phyloP scores from a whole-genome alignment of 2,888 invertebrate species.

The Hymenopus coronatus region DNA sequence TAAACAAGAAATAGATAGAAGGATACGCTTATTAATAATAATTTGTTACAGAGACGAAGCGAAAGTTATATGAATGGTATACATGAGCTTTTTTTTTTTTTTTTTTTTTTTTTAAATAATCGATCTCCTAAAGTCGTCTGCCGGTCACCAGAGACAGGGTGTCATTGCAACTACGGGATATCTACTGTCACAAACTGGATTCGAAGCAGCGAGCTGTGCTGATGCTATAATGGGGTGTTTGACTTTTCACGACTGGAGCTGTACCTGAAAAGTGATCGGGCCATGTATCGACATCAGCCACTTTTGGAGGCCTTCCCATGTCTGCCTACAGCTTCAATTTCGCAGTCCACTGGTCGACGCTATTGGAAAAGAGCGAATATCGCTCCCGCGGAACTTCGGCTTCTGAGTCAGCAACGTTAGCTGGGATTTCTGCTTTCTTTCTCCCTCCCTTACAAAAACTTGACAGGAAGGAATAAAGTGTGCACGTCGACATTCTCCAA shows the following conservation, averaged over 20 bases:
- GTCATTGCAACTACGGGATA: no score
- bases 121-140: no score
- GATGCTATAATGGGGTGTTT: neutral
- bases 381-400: neutral
- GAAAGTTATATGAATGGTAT: no score
- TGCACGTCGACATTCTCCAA: no score
- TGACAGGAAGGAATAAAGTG: no score
- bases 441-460: no score
- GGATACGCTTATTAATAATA: no score
- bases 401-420: neutral
- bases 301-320: neutral
- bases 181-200: neutral
- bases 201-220: neutral
- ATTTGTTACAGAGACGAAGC: no score
- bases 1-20: no score
- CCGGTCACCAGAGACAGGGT: no score
- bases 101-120: no score
- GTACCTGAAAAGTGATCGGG: slow-evolving; percentile 8
- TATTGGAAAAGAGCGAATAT: slow-evolving; percentile 25
- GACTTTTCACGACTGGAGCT: neutral
- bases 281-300: slow-evolving; percentile 7
- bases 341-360: slow-evolving; percentile 27
- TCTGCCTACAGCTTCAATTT: slow-evolving; percentile 26
- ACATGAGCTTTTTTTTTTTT: no score
- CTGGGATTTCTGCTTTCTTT: neutral